These are phyloP conservation scores for Patella ulyssiponensis DNA, from an alignment of 2,888 invertebrate genomes.

Conservation along the genomic window DNA sequence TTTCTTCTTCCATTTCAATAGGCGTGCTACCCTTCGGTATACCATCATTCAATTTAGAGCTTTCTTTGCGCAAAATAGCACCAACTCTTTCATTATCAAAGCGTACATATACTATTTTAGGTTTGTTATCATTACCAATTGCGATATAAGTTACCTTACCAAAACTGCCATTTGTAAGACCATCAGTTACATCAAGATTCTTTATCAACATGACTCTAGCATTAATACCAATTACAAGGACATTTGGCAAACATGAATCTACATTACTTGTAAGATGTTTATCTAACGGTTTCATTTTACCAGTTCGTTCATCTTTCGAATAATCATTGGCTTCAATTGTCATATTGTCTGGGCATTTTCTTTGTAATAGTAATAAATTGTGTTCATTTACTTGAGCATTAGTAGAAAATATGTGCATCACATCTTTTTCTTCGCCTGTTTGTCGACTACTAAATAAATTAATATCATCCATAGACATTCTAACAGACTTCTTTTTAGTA, in stretches of 20 bases:
- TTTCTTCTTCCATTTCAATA: constrained; percentile 17
- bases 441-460: background rate
- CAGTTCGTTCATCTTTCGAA: background rate
- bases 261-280: background rate
- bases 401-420: background rate
- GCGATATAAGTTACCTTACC: constrained; percentile 16
- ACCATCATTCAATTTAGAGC: background rate
- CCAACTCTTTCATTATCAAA: constrained; percentile 21
- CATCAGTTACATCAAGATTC: constrained; percentile 20
- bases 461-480: background rate
- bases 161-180: constrained; percentile 24
- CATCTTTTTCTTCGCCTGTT: background rate
- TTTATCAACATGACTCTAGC: constrained; percentile 22
- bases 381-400: background rate
- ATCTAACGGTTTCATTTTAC: constrained; percentile 8
- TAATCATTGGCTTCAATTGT: background rate
- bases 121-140: background rate
- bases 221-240: constrained; percentile 13
- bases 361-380: background rate
- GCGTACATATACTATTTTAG: background rate
- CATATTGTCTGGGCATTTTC: background rate
- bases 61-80: background rate
- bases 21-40: background rate
- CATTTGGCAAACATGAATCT: background rate
- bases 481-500: background rate